phyloP scores from a whole-genome alignment of 1,140 invertebrate species.

The Coboldia fuscipes region DNA sequence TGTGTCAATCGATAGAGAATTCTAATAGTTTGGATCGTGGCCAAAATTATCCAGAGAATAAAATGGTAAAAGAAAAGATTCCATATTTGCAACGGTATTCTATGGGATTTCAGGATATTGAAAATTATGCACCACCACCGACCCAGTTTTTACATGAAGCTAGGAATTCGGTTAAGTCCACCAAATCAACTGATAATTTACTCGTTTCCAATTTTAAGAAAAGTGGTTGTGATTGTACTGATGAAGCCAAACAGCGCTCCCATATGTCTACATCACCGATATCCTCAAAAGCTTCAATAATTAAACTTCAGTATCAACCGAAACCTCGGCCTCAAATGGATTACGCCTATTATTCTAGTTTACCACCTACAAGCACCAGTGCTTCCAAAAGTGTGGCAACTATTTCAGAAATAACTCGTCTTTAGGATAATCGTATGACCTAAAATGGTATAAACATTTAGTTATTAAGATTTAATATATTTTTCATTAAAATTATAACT shows the following conservation, averaged over 20 bases:
- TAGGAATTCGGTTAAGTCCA: constrained; percentile 26
- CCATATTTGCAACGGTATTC: constrained; percentile 22
- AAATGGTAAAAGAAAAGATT: constrained; percentile 27
- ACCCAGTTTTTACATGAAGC: constrained; percentile 23
- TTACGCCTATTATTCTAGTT: constrained; percentile 16
- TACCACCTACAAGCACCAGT: constrained; percentile 13
- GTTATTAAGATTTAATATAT: too few relatives aligned
- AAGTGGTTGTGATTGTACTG: constrained; percentile 14
- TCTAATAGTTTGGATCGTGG: too few relatives aligned
- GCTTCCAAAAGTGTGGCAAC: constrained; percentile 17
- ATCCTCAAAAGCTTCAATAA: constrained; percentile 3
- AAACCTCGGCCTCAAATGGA: constrained; percentile 8
- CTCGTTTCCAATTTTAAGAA: constrained; percentile 26
- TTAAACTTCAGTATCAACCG: not conserved
- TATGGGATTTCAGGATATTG: constrained; percentile 20
- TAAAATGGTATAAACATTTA: too few relatives aligned
- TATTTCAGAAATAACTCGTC: too few relatives aligned
- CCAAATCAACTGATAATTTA: constrained; percentile 56
- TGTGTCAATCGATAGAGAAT: too few relatives aligned
- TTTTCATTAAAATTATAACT: too few relatives aligned
- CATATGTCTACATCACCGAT: not conserved
- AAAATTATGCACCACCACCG: constrained; percentile 20
- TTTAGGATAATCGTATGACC: too few relatives aligned
- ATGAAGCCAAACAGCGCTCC: not conserved
- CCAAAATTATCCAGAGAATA: too few relatives aligned